Evolutionary conservation across 2,113 vertebrate genomes (phyloP).

Genomic region (Noctilio leporinus): DNA sequence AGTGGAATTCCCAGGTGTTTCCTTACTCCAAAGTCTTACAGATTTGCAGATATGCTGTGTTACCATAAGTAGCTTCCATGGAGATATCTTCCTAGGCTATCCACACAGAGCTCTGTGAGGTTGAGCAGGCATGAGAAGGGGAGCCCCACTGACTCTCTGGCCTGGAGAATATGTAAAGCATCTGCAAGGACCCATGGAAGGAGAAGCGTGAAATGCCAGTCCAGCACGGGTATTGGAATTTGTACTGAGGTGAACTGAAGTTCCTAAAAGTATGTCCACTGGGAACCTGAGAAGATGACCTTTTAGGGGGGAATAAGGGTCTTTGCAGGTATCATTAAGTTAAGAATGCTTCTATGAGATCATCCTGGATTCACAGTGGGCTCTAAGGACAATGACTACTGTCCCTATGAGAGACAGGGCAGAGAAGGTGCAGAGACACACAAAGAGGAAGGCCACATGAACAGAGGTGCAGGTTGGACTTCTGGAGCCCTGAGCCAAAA

Average conservation of each 20-base stretch:
- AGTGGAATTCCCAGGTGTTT: background rate
- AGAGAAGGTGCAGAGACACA: background rate
- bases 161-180: rapidly evolving
- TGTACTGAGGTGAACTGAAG: rapidly evolving
- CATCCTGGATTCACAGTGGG: background rate
- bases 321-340: background rate
- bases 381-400: background rate
- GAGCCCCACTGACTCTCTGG: background rate
- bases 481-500: background rate
- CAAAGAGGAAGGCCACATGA: background rate
- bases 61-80: background rate
- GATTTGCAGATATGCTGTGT: background rate
- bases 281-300: no score
- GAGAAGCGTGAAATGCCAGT: rapidly evolving
- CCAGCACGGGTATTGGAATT: rapidly evolving
- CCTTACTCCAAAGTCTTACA: background rate
- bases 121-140: background rate
- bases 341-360: background rate
- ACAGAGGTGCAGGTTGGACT: rapidly evolving
- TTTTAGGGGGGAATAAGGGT: background rate
- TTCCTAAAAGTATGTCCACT: rapidly evolving
- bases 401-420: background rate
- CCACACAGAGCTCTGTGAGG: background rate
- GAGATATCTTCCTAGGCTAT: background rate
- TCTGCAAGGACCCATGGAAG: rapidly evolving